phyloP scores from a whole-genome alignment of 2,888 invertebrate genomes.

The Halictus quadricinctus region DNA sequence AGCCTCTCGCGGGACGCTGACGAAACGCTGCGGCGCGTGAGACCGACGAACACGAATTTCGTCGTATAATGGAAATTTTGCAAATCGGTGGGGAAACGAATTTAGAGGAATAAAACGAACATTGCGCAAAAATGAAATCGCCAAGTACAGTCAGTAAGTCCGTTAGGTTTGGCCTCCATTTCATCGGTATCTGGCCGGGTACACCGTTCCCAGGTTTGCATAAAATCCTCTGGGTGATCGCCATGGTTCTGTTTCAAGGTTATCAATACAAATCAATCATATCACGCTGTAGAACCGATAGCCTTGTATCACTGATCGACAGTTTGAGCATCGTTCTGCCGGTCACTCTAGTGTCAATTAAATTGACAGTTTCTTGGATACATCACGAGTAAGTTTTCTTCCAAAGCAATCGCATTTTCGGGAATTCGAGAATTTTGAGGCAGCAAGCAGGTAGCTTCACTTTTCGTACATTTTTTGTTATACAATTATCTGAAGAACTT shows the following conservation, averaged over 20 bases:
- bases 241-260: slow-evolving; percentile 24
- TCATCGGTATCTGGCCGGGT: slow-evolving; percentile 53
- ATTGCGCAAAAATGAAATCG: not conserved
- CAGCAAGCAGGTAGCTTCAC: too few relatives aligned
- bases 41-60: not conserved
- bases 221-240: slow-evolving; percentile 30
- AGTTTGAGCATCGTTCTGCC: slow-evolving; percentile 42
- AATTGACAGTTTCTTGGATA: slow-evolving; percentile 42
- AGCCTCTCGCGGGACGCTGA: slow-evolving; percentile 1
- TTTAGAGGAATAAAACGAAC: not conserved
- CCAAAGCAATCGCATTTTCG: not conserved
- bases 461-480: too few relatives aligned
- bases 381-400: slow-evolving; percentile 49
- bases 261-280: slow-evolving; percentile 54
- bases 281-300: slow-evolving; percentile 4
- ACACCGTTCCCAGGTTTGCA: slow-evolving; percentile 25
- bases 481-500: too few relatives aligned
- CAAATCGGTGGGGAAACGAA: too few relatives aligned
- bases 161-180: slow-evolving; percentile 45
- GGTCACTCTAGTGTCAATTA: slow-evolving; percentile 37
- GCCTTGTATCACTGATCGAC: slow-evolving; percentile 38
- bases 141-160: slow-evolving; percentile 29
- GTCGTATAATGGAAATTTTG: not conserved
- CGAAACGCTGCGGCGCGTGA: not conserved
- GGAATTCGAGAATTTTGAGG: too few relatives aligned